Conservation (phyloP, 2,888 invertebrate genomes). For the Brachycybe producta region DNA sequence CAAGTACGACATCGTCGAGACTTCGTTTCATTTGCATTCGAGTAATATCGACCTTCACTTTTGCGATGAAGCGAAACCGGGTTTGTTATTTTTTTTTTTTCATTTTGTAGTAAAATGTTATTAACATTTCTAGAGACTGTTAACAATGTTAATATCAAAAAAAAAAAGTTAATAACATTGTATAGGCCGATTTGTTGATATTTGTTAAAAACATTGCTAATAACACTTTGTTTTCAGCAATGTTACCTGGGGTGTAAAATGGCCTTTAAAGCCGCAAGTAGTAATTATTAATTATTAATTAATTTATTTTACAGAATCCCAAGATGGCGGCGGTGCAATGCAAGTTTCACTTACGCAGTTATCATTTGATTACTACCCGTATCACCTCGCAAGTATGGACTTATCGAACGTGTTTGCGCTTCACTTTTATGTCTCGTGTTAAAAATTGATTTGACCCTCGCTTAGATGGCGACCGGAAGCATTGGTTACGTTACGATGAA, state of each 20-base stretch:
- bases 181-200: too few relatives aligned
- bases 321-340: constrained; percentile 86
- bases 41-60: constrained; percentile 89
- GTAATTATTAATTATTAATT: too few relatives aligned
- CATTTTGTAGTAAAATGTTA: too few relatives aligned
- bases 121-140: too few relatives aligned
- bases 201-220: too few relatives aligned
- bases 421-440: neutral
- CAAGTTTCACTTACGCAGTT: constrained; percentile 72
- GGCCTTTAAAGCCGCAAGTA: too few relatives aligned
- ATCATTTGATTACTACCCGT: constrained; percentile 82
- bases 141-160: too few relatives aligned
- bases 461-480: constrained; percentile 50
- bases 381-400: constrained; percentile 61
- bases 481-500: constrained; percentile 78
- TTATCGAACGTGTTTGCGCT: constrained; percentile 1
- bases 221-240: too few relatives aligned
- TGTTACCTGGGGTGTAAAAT: too few relatives aligned
- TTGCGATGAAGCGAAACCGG: constrained; percentile 71
- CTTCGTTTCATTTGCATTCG: constrained; percentile 89
- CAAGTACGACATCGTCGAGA: constrained; percentile 86
- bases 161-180: too few relatives aligned
- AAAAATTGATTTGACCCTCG: neutral
- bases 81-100: too few relatives aligned
- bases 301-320: too few relatives aligned